These are phyloP conservation scores for Dioctria rufipes DNA, from an alignment of 2,888 invertebrate genomes.

Conservation along the genomic window DNA sequence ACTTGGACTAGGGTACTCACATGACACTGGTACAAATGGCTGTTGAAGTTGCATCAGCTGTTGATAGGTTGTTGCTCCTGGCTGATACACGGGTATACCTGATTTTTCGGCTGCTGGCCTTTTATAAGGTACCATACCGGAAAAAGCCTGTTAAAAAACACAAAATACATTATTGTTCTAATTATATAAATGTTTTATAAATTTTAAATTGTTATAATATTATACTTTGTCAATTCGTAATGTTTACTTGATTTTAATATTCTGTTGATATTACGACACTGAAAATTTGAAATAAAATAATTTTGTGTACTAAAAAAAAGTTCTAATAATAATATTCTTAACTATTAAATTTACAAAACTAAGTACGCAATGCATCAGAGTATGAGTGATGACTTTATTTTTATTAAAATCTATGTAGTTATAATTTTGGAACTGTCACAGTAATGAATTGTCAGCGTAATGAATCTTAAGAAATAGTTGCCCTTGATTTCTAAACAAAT, in stretches of 20 bases:
- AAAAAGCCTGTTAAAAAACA: conserved; percentile 82
- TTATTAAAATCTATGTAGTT: too few species aligned
- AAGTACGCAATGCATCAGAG: too few species aligned
- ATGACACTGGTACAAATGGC: conserved; percentile 98
- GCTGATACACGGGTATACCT: conserved; percentile 96
- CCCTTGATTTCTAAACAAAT: too few species aligned
- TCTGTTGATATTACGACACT: too few species aligned
- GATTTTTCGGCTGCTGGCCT: conserved; percentile 97
- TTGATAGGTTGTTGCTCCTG: conserved; percentile 92
- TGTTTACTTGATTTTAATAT: conserved; percentile 35
- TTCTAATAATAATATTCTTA: too few species aligned
- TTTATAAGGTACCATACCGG: conserved; percentile 96
- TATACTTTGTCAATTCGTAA: background rate
- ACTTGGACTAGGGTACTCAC: conserved; percentile 83
- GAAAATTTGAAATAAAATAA: too few species aligned
- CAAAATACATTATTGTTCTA: conserved; percentile 56
- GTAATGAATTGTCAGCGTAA: too few species aligned
- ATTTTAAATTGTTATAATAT: background rate
- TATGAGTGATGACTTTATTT: too few species aligned
- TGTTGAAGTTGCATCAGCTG: conserved; percentile 94
- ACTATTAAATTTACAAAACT: too few species aligned
- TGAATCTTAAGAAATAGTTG: too few species aligned
- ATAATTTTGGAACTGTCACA: too few species aligned
- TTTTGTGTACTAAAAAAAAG: too few species aligned
- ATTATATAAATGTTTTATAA: background rate